Base-by-base conservation (phyloP, 2,113 vertebrate genomes). In the Lophura nycthemera region DNA sequence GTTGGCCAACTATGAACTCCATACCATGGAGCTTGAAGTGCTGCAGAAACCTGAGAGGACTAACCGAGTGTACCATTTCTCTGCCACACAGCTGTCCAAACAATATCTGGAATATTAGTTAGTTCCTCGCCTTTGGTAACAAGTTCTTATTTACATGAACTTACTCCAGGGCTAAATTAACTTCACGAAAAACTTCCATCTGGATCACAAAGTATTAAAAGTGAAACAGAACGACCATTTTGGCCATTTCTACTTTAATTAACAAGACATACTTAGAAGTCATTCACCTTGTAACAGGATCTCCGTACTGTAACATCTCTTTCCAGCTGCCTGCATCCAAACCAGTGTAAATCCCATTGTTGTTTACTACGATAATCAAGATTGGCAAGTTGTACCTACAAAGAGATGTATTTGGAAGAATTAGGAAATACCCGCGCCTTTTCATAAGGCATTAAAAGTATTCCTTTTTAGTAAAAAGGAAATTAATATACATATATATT, bases 321-420 rank as follows among this genome's bases (percentile, higher is more conserved):
- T 98, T 98, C 99, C 99, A 99, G 15, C 97, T 95, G 60, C 98
- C 96, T 83, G 90, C 42, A 97, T 99, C 98, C 50, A 99, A 86
- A 79, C 99, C 99, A 79, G 98, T 98, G 95, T 99, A 99, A 96
- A 99, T 99, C 14, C 99, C 99, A 75, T 99, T 99, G 95, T 99
- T 99, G 95, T 99, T 99, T 42, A 99, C 98, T 38, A 99, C 66
- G 4, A 99, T 98, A 94, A 99, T 97, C 66, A 99, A 82, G 57
- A 99, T 96, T 45, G 99, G 99, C 67, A 99, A 97, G 8, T 98
- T 99, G 94, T 99, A 98, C 94, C 99, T 99, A 88, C 50, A 97
- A 94, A 93, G 78, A 92, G 43, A 88, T 59, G 43, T 6, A 93
- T 43, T 56, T 47, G n/a, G 69, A 76, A 71, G 80, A 54, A 64